Evolutionary conservation across 2,888 invertebrate species (phyloP).

Genomic region (Germaria angustata): DNA sequence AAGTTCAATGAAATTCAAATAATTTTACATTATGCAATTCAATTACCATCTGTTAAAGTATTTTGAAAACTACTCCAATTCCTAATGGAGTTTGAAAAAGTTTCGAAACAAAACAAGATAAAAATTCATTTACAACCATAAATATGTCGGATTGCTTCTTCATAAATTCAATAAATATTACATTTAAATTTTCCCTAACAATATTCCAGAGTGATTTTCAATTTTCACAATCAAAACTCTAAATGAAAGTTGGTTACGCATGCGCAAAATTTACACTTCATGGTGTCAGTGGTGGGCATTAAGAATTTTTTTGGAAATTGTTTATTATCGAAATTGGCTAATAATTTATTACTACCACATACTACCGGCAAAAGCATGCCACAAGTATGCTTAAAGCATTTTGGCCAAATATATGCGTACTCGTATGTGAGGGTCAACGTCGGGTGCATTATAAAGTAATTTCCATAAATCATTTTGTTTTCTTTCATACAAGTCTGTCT

Average conservation of each 20-base stretch:
- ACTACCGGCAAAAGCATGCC: constrained; percentile 60
- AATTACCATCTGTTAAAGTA: background rate
- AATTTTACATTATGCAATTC: too few species aligned
- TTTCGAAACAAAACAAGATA: background rate
- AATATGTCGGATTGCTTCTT: background rate
- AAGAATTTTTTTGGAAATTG: constrained; percentile 35
- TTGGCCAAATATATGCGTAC: constrained; percentile 6
- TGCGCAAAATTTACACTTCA: constrained; percentile 33
- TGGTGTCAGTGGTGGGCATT: constrained; percentile 6
- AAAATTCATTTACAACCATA: background rate
- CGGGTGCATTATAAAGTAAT: constrained; percentile 56
- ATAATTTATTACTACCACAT: constrained; percentile 54
- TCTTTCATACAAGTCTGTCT: background rate
- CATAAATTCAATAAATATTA: constrained; percentile 28
- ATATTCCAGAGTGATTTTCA: constrained; percentile 27
- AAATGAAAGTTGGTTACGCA: constrained; percentile 62
- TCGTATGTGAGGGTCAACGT: constrained; percentile 65
- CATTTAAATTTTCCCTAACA: constrained; percentile 42
- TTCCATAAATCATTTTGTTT: constrained; percentile 58
- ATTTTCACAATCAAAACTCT: constrained; percentile 45
- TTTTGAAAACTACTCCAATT: background rate
- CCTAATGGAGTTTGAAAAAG: background rate
- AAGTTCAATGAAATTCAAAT: too few species aligned
- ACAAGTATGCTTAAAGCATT: constrained; percentile 44
- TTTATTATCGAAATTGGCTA: constrained; percentile 48